Percentiles rank a stretch among this genome's conserved stretches.
phyloP scores from a whole-genome alignment of 2,113 vertebrate genomes.

The Amphiprion ocellaris region DNA sequence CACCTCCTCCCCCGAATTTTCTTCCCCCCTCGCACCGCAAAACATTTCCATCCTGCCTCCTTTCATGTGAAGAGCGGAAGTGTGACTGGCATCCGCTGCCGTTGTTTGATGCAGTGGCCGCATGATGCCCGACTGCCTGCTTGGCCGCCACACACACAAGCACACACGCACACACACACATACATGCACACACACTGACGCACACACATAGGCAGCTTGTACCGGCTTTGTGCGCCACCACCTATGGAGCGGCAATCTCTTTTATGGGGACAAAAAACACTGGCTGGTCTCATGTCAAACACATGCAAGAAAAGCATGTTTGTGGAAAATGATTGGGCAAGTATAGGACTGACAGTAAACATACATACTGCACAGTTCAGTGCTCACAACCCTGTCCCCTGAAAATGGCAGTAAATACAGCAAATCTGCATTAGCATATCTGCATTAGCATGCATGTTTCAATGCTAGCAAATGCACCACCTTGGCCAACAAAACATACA shows the following conservation, averaged over 20 bases:
- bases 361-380: too few relatives aligned
- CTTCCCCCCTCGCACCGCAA: slow-evolving; percentile 1
- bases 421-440: too few relatives aligned
- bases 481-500: too few relatives aligned
- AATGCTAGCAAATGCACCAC: too few relatives aligned
- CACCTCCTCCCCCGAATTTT: background rate
- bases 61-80: slow-evolving; percentile 73
- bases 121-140: slow-evolving; percentile 67
- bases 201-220: slow-evolving; percentile 9
- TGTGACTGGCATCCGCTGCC: slow-evolving; percentile 56
- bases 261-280: slow-evolving; percentile 22
- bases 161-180: background rate
- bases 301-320: background rate
- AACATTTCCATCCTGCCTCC: slow-evolving; percentile 51
- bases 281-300: slow-evolving; percentile 17
- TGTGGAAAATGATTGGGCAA: background rate
- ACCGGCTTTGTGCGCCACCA: slow-evolving; percentile 33
- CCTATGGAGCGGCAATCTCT: slow-evolving; percentile 35
- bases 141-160: slow-evolving; percentile 44
- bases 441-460: too few relatives aligned
- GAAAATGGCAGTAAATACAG: too few relatives aligned
- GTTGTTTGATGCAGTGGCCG: slow-evolving; percentile 72
- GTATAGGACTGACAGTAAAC: background rate
- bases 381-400: too few relatives aligned
- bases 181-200: background rate